Conservation (phyloP, 2,888 invertebrate genomes). For the Synergus japonicus region DNA sequence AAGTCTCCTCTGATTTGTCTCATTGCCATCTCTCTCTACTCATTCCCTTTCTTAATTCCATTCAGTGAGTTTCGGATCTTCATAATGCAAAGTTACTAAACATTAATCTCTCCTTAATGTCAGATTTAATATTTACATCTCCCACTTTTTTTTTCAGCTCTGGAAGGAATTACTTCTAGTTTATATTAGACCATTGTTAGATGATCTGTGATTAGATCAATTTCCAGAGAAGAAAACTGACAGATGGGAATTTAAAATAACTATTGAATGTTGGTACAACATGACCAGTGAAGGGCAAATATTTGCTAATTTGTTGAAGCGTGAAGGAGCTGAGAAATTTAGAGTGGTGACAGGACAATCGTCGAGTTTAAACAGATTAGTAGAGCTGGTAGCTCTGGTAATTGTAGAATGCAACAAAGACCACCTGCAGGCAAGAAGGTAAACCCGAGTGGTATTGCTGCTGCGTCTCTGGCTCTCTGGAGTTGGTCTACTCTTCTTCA, state of each 20-base stretch:
- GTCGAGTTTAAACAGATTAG: conserved; percentile 18
- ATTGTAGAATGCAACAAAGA: conserved; percentile 24
- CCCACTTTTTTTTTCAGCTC: neutral
- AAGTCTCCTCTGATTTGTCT: conserved; percentile 18
- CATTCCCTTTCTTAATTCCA: neutral
- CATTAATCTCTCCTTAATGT: conserved; percentile 12
- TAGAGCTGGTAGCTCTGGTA: neutral
- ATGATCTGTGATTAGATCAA: too few species aligned
- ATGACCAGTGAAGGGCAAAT: neutral
- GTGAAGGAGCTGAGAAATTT: neutral
- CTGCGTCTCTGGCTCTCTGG: neutral
- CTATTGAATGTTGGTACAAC: neutral
- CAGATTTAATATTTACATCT: neutral
- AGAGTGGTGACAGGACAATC: conserved; percentile 17
- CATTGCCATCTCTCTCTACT: neutral
- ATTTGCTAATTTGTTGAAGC: neutral
- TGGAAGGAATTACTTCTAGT: too few species aligned
- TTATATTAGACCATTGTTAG: too few species aligned
- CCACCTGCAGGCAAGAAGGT: conserved; percentile 25
- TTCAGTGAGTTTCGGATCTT: neutral
- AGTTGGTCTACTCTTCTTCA: neutral
- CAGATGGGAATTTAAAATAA: neutral
- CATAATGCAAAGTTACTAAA: conserved; percentile 6
- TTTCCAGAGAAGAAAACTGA: neutral
- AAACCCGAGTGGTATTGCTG: conserved; percentile 21